Conservation (phyloP, 2,797 vertebrate species). For the Hylomyscus alleni region DNA sequence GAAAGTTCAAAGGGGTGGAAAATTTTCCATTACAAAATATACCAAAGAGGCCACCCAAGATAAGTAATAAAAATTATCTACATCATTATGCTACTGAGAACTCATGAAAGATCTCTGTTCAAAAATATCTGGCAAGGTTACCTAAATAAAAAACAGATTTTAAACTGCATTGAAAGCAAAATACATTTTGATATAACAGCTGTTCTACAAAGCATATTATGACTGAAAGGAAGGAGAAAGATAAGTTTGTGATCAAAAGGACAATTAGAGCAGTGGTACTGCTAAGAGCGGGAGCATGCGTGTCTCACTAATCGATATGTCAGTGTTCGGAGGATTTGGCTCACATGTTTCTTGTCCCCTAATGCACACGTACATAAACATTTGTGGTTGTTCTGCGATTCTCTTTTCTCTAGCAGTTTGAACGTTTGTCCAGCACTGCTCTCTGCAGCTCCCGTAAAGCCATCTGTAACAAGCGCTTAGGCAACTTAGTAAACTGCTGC, state of each 20-base stretch:
- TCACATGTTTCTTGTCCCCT: not conserved
- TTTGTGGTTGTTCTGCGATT: not conserved
- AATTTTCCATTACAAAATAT: slow-evolving; percentile 30
- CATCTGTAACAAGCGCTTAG: not conserved
- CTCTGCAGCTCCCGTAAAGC: not conserved
- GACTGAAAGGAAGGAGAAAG: not conserved
- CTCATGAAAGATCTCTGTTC: slow-evolving; percentile 47
- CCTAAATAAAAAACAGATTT: slow-evolving; percentile 68
- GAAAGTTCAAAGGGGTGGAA: slow-evolving; percentile 25
- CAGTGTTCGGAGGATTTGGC: not conserved
- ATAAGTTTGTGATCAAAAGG: not conserved
- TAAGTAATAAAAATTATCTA: slow-evolving; percentile 59
- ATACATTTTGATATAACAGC: slow-evolving; percentile 20
- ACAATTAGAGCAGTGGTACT: not conserved
- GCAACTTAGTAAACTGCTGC: not conserved
- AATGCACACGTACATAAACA: not conserved
- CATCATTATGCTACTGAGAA: not conserved
- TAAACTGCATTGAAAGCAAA: slow-evolving; percentile 23
- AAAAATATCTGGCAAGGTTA: not conserved
- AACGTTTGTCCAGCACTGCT: too few relatives aligned
- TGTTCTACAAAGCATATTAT: slow-evolving; percentile 9
- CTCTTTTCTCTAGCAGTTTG: not conserved
- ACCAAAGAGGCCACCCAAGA: slow-evolving; percentile 44
- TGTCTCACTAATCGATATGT: not conserved
- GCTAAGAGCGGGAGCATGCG: not conserved